These are phyloP conservation scores for Dermolepida albohirtum DNA, from an alignment of 2,888 invertebrate species.

Conservation along the genomic window DNA sequence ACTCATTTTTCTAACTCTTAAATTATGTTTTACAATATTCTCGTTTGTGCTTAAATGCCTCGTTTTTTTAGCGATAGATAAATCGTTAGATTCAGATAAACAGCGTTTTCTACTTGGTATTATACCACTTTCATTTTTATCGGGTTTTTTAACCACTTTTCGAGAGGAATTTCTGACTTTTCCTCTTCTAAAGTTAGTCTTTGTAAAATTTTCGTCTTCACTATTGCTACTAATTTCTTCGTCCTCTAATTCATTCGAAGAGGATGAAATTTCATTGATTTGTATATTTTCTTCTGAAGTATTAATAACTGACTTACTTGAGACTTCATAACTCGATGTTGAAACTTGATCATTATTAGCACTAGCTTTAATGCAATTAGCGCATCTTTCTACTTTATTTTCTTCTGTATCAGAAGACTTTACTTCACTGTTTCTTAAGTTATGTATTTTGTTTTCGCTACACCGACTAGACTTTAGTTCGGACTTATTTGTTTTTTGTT, in stretches of 20 bases:
- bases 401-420: neutral
- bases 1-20: constrained; percentile 25
- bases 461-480: neutral
- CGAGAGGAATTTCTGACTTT: constrained; percentile 11
- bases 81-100: constrained; percentile 6
- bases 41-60: neutral
- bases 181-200: constrained; percentile 8
- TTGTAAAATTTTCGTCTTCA: constrained; percentile 24
- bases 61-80: neutral
- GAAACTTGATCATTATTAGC: neutral
- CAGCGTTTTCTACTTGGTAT: constrained; percentile 11
- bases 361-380: constrained; percentile 12
- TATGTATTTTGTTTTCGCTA: neutral
- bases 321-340: constrained; percentile 5
- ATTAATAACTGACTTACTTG: neutral
- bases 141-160: constrained; percentile 5
- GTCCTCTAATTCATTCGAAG: constrained; percentile 67
- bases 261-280: constrained; percentile 77
- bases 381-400: constrained; percentile 16
- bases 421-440: neutral
- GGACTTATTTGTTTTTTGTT: neutral
- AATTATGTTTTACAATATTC: constrained; percentile 3
- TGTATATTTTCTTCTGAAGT: constrained; percentile 65
- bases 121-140: neutral
- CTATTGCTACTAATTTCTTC: constrained; percentile 11